Evolutionary conservation across 2,113 vertebrate species (phyloP).

Genomic region (Coturnix japonica): DNA sequence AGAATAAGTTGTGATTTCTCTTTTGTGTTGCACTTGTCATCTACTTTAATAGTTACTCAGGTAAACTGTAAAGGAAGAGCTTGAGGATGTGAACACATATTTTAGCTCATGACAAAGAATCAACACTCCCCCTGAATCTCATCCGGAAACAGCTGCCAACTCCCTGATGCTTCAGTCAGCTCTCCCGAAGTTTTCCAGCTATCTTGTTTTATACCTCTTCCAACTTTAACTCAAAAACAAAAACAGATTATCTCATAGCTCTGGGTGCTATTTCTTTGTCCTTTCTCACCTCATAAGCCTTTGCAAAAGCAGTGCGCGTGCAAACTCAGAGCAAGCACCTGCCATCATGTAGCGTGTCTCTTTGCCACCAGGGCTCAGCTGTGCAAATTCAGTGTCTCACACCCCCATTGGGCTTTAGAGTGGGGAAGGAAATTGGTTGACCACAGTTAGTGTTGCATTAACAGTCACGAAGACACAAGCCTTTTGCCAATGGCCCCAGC

Average conservation of each 20-base stretch:
- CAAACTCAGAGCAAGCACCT: not conserved
- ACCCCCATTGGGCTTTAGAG: not conserved
- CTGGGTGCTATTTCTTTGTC: not conserved
- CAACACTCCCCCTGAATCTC: not conserved
- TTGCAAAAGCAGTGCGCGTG: not conserved
- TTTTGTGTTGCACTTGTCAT: not conserved
- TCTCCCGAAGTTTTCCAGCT: not conserved
- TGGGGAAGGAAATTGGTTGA: slow-evolving; percentile 25
- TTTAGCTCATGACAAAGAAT: not conserved
- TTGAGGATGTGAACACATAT: not conserved
- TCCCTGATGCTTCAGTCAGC: not conserved
- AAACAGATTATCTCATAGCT: not conserved
- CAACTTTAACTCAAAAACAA: not conserved
- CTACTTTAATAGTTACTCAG: not conserved
- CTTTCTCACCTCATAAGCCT: not conserved
- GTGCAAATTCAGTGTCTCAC: slow-evolving; percentile 52
- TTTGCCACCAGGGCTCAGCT: slow-evolving; percentile 2
- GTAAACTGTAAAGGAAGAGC: not conserved
- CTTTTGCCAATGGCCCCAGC: not conserved
- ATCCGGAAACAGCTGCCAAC: not conserved
- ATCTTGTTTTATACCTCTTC: not conserved
- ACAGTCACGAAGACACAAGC: not conserved
- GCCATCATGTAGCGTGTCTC: not conserved
- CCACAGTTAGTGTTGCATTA: not conserved
- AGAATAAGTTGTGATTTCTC: not conserved